Base-by-base conservation (phyloP, 1,140 invertebrate genomes). In the Condylostylus longicornis region DNA sequence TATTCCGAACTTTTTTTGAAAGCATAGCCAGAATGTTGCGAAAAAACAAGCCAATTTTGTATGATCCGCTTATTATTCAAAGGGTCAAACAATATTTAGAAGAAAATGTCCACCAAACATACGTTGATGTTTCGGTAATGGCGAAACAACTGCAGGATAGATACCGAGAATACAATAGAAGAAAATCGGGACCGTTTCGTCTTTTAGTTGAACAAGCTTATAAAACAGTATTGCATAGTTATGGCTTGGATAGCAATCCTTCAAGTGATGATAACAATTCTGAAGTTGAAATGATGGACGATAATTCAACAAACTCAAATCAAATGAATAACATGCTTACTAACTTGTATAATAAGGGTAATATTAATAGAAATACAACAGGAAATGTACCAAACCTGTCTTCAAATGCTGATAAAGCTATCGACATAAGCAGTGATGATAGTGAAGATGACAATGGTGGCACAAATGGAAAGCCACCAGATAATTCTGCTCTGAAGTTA, bases 111-210 rank as follows among this genome's bases (percentile, higher is more conserved):
- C 71, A 77, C 43, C 73, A 75, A 52, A 71, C 73, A 2, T 79
- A 73, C 45, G 69, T 82, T 36, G 75, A 81, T 68, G 71, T 80
- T 20, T 70, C 72, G 46, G 70, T 74, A 52, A 80, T 82, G 77
- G 74, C 77, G 45, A 72, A 75, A 51, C 65, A 70, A 45, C 65
- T 83, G 20, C 75, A 76, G 64, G 70, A 67, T 49, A 69, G 69
- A 45, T 80, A 77, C 57, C 66, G 69, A 14, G 78, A 82, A 46
- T 82, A 82, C 58, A 67, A 64, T 33, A 70, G 68, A 49, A 76
- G 71, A 48, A 79, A 79, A 56, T 66, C 72, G 33, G 66, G 57
- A 32, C 68, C 74, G 18, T 82, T 83, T 54, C 69, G 70, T 50
- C 61, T 66, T 38, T 61, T 72, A 53, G 77, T 82, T 42, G 74